Conservation (phyloP, 2,888 invertebrate genomes). For the Electrophaes corylata region DNA sequence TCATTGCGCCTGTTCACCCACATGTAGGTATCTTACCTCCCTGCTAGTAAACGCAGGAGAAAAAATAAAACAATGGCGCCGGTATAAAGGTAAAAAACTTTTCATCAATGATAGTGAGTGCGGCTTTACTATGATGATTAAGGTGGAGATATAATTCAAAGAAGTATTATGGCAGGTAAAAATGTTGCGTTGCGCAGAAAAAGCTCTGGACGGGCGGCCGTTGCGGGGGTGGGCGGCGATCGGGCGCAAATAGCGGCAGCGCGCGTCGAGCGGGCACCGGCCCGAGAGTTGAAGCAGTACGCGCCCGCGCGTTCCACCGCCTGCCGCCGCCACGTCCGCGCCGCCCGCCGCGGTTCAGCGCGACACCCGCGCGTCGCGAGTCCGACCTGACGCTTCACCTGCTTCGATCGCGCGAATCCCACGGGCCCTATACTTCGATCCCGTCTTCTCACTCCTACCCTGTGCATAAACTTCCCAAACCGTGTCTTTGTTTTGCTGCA, state of each 20-base stretch:
- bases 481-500: constrained; percentile 42
- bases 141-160: too few relatives aligned
- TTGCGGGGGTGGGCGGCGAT: constrained; percentile 67
- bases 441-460: background rate
- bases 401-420: constrained; percentile 43
- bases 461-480: background rate
- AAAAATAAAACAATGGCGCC: too few relatives aligned
- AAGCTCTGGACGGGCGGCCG: constrained; percentile 67
- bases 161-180: constrained; percentile 51
- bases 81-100: too few relatives aligned
- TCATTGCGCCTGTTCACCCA: too few relatives aligned
- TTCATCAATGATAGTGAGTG: too few relatives aligned
- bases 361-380: constrained; percentile 21
- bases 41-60: too few relatives aligned
- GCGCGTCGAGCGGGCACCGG: constrained; percentile 56
- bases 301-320: constrained; percentile 57
- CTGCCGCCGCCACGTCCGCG: constrained; percentile 35
- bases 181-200: constrained; percentile 78
- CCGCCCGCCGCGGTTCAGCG: constrained; percentile 11
- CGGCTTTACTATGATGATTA: too few relatives aligned
- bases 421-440: background rate
- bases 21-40: too few relatives aligned
- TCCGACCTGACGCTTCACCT: constrained; percentile 37
- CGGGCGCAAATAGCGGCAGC: constrained; percentile 79
- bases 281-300: constrained; percentile 50